Base-by-base conservation (phyloP, 2,113 vertebrate genomes). In the Pungitius pungitius region DNA sequence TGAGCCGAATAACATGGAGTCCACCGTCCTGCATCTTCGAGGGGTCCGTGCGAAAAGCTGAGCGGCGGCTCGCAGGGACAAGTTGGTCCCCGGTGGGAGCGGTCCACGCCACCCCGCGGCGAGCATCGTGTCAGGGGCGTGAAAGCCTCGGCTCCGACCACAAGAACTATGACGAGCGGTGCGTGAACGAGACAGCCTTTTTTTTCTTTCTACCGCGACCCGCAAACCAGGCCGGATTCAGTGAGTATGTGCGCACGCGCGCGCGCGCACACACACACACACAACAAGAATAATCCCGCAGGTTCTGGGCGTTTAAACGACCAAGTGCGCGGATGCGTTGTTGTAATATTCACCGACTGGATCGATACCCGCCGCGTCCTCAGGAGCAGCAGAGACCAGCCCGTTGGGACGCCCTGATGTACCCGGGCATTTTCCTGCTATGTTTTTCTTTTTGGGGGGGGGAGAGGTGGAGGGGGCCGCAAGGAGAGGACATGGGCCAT, bases 1-100 rank as follows among this genome's bases (percentile, higher is more conserved):
- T 84, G 68, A 91, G 91, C 88, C 82, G 76, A 89, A 88, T 89
- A 93, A 94, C 91, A 94, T 94, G 94, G 93, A 94, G 92, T 93
- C 94, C 66, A 80, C 76, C 30, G 87, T 51, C 88, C 90, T 88
- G 86, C 85, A 80, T 87, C 89, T 89, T 81, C 85, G 49, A 82
- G 83, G 78, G 85, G 86, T 73, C 89, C 87, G 64, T 69, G 82
- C 82, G 51, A 67, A 61, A 71, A 9, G 66, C 85, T 14, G 73
- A 85, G 80, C 80, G 22, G 22, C 51, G 51, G 10, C 6, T 26
- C 22, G 51, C 11, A 54, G 22, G 51, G 51, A 54, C 51, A 7
- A 12, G 51, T 54, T 11, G 4, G 49, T 24, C 49, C 22, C 49
- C 49, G 49, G 4, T n/a, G 49, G 78, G 69, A 59, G 74, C 81